phyloP scores from a whole-genome alignment of 1,140 invertebrate genomes.

The Mylabris phalerata region DNA sequence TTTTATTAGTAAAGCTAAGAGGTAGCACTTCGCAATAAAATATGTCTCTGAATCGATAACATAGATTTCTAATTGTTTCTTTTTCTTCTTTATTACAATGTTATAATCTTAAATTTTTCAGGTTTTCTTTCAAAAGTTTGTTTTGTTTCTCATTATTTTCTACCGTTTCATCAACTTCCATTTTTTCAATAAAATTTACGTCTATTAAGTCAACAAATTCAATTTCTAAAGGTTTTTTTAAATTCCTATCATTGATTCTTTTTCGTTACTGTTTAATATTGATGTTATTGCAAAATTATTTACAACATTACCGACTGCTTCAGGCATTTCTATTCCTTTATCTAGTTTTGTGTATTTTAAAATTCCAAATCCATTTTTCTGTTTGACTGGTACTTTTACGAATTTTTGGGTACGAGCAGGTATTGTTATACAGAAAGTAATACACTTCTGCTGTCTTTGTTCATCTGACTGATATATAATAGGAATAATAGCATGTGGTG shows the following conservation, averaged over 20 bases:
- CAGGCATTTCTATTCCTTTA: slow-evolving; percentile 6
- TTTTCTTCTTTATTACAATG: slow-evolving; percentile 23
- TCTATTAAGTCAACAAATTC: slow-evolving; percentile 9
- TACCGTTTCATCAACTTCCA: slow-evolving; percentile 1
- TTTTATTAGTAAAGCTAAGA: slow-evolving; percentile 18
- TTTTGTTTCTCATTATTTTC: slow-evolving; percentile 1
- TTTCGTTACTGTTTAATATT: slow-evolving; percentile 16
- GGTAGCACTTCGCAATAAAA: slow-evolving; percentile 15
- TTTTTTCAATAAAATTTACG: slow-evolving; percentile 11
- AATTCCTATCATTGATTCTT: slow-evolving; percentile 5
- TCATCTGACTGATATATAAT: slow-evolving; percentile 4
- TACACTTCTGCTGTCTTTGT: neutral
- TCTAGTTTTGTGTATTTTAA: slow-evolving; percentile 8
- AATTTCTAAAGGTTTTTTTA: slow-evolving; percentile 1
- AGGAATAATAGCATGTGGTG: neutral
- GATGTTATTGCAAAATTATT: slow-evolving; percentile 4
- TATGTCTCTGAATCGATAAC: slow-evolving; percentile 15
- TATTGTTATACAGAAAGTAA: neutral
- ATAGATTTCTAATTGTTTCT: slow-evolving; percentile 13
- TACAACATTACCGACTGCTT: slow-evolving; percentile 15
- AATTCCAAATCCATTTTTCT: slow-evolving; percentile 10
- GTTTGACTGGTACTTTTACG: slow-evolving; percentile 15
- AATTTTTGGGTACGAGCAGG: slow-evolving; percentile 5
- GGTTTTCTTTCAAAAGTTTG: slow-evolving; percentile 8
- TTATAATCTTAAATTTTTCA: slow-evolving; percentile 8